Evolutionary conservation across 2,113 vertebrate species (phyloP).

Genomic region (Hemicordylus capensis): DNA sequence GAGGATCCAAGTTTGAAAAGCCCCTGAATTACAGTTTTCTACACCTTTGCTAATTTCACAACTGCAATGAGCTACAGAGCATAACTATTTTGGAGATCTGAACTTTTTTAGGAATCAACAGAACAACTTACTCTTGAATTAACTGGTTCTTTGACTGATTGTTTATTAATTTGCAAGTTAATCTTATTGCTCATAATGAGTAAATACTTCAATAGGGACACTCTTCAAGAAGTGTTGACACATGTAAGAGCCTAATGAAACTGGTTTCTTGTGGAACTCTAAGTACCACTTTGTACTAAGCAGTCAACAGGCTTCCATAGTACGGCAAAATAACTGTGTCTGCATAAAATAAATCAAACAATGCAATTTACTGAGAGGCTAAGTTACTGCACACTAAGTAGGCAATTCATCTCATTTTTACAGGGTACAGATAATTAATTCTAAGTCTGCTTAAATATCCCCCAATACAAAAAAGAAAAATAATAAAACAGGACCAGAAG

Average conservation of each 20-base stretch:
- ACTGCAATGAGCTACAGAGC: not conserved
- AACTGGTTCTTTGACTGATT: not conserved
- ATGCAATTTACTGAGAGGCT: not conserved
- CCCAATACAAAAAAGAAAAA: not conserved
- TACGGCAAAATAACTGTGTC: not conserved
- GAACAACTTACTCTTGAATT: not conserved
- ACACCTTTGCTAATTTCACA: not conserved
- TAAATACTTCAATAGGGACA: not conserved
- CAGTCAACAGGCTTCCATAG: fast-evolving
- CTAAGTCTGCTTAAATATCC: not conserved
- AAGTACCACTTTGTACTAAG: not conserved
- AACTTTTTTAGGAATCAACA: not conserved
- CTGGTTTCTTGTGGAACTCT: not conserved
- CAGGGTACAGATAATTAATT: not conserved
- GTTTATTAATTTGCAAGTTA: not conserved
- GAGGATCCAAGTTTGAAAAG: no score
- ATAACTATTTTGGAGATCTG: not conserved
- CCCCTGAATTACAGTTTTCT: not conserved
- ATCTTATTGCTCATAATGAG: fast-evolving
- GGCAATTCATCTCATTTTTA: not conserved
- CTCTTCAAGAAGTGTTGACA: not conserved
- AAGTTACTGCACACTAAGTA: not conserved
- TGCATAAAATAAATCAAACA: not conserved
- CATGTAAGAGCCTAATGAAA: not conserved
- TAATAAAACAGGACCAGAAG: not conserved